Evolutionary conservation across 2,888 invertebrate species (phyloP), one percentile per base, ranked within the genome.

Genomic region (Boloria euphrosyne): DNA sequence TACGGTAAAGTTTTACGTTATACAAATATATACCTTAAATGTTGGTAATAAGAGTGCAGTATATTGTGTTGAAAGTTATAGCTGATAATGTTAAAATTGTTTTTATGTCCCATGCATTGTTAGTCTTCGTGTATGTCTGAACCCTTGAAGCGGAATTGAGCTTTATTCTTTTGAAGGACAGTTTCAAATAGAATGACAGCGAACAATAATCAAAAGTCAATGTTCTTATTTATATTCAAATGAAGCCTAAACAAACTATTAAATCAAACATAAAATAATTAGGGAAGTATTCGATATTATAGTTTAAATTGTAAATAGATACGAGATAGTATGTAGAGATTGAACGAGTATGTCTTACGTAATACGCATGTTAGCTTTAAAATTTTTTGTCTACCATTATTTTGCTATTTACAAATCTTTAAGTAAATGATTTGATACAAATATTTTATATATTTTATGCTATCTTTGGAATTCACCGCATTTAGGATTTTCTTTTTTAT

Each of bases 221-320:
- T 67, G 67, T 67, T 43, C 58, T 67, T 70, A 70, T 70, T 70
- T 70, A 70, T 65, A 70, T 67, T 70, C 65, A 67, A 67, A 69
- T 55, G 62, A 60, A 55, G 55, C 60, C 65, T 70, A 67, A 67
- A 67, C 70, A 70, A 67, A 67, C 70, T 67, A 70, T 67, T 70
- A 67, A 69, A 61, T 67, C 61, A 65, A 67, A 67, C 54, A 65
- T 64, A 47, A 69, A 69, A 66, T 66, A 64, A 65, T 69, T 66
- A 64, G 54, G 58, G 17, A 54, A 13, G 17, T 65, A 62, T 69
- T 58, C 60, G 44, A 44, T 61, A 57, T 57, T 43, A 54, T 43
- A 54, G 17, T 18, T 54, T 54, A 38, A 43, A 54, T 14, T 54
- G 54, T 18, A 17, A 54, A 54, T 38, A 38, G 31, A 38, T 38